Evolutionary conservation across 2,113 vertebrate genomes (phyloP), one percentile per base, ranked within the genome.

Genomic region (Eonycteris spelaea): DNA sequence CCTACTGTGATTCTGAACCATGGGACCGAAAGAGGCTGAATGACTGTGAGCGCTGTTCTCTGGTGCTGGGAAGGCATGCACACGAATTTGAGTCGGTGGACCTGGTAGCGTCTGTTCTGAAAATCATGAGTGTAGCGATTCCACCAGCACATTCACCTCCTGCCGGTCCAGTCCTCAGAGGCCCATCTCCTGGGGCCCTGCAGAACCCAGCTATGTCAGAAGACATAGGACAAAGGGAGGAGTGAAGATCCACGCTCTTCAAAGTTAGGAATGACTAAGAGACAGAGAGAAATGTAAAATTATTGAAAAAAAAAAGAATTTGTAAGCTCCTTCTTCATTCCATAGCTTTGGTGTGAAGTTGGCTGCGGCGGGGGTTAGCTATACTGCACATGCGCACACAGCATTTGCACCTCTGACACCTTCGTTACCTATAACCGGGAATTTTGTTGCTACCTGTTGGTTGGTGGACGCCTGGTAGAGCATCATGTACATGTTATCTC

Each of bases 91-190:
- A 86, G 53, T 87, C 45, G 14, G 38, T 26, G 55, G 68, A 53
- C 26, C 90, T n/a, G 8, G n/a, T n/a, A 63, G 33, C 26, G n/a
- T 71, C 79, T 68, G n/a, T 57, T 79, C 77, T 91, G 48, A 83
- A 26, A 35, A 84, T 83, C 48, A 18, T 53, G 74, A 43, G 18
- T 5, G 22, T 57, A 11, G 13, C 30, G 63, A 16, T 70, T 85
- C 67, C 55, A 33, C 48, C 10, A 68, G 40, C 10, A 1, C 2
- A 1, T 35, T 48, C 26, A 57, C 7, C 35, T 63, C 35, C 77
- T 10, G 53, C 85, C 33, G 33, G 33, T 38, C 22, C 33, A 43
- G 33, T 38, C 22, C 33, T 70, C 28, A 48, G 57, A 59, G 40
- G 28, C 33, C 53, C 21, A 12, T 87, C 30, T 65, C 28, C 68